Base-by-base conservation (phyloP, 2,888 invertebrate genomes). In the Hydrotaea diabolus region DNA sequence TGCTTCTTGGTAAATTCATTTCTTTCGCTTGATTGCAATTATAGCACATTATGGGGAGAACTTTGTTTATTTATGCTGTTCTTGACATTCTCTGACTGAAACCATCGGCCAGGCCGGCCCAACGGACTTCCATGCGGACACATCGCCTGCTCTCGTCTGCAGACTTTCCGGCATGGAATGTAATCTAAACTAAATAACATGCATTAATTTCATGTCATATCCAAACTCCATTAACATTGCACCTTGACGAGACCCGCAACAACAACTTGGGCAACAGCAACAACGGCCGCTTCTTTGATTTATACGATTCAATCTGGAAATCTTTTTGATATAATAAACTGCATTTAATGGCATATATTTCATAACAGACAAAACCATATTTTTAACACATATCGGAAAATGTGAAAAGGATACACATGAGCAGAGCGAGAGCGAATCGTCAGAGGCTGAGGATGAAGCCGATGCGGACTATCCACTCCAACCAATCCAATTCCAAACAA, bases 231-330 rank as follows among this genome's bases (percentile, higher is more conserved):
- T 85, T 86, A 80, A 77, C 77, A 85, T 82, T 82, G 75, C 82
- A 86, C 82, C 85, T 80, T 82, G 75, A 82, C 73, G 78, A 82
- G 78, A 83, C 62, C 77, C 23, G 21, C 62, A 73, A 46, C 73
- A 49, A 53, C 75, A 62, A 69, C 39, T 36, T 8, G 39, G 43
- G 53, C 31, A 17, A 17, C 13, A 46, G 39, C 19, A 53, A 39
- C 8, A 55, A 36, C 53, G 55, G 53, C 49, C 59, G 69, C 59
- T 39, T 39, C 55, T 84, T 88, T 91, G 91, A 91, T 91, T 91
- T 91, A 91, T 91, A 90, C 87, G 90, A 91, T 91, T 91, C 91
- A 91, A 91, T 91, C 89, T 90, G 88, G 88, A 90, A 89, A 90
- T 91, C 90, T 90, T 91, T 69, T 89, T 89, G 86, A 69, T 83